Conservation (phyloP, 64 coral and sea anemone species). For the Orbicella faveolata region DNA sequence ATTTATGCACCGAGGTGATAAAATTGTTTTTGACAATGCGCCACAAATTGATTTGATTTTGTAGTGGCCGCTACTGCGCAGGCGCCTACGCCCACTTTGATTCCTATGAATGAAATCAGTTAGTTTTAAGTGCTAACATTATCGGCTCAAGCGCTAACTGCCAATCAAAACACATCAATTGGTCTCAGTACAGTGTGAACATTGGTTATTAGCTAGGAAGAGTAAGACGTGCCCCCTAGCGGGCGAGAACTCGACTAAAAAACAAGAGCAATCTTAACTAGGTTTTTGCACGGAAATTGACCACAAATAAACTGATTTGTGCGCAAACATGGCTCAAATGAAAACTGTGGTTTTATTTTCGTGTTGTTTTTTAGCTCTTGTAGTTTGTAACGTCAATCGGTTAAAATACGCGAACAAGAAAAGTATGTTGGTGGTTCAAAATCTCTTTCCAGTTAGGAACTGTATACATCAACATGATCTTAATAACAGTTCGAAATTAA, state of each 20-base stretch:
- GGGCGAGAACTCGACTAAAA: background rate
- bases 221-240: slow-evolving; percentile 5
- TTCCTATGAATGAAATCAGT: background rate
- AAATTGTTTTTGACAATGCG: background rate
- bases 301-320: slow-evolving; percentile 17
- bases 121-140: background rate
- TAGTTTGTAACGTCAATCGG: slow-evolving; percentile 10
- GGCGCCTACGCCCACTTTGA: background rate
- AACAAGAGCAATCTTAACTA: background rate
- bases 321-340: background rate
- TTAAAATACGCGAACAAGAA: background rate
- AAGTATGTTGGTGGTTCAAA: background rate
- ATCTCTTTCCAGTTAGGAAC: background rate
- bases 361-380: slow-evolving; percentile 8
- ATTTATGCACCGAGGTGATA: background rate
- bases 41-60: slow-evolving; percentile 38
- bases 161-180: slow-evolving; percentile 16
- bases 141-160: background rate
- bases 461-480: background rate
- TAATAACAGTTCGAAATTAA: slow-evolving; percentile 2
- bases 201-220: slow-evolving; percentile 10
- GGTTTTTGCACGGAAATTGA: background rate
- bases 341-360: slow-evolving; percentile 19
- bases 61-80: background rate
- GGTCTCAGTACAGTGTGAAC: slow-evolving; percentile 1